These are phyloP conservation scores for Sphecodes monilicornis DNA, from an alignment of 2,888 invertebrate species.

Conservation along the genomic window DNA sequence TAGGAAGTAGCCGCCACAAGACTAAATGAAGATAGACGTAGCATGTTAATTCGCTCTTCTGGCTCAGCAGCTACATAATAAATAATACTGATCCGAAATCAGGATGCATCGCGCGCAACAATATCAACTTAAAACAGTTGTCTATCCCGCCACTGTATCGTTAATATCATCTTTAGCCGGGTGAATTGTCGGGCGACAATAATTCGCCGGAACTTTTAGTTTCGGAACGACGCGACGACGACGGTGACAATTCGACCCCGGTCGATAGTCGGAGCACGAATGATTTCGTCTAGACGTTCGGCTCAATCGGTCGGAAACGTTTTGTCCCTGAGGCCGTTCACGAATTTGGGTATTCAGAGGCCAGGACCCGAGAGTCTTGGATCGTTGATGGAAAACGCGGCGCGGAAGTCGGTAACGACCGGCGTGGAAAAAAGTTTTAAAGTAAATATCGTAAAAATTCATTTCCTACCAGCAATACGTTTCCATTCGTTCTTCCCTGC, in stretches of 20 bases:
- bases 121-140: background rate
- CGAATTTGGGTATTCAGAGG: constrained; percentile 54
- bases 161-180: background rate
- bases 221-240: constrained; percentile 8
- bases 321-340: constrained; percentile 60
- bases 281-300: constrained; percentile 61
- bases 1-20: no score
- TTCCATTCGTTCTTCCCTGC: constrained; percentile 64
- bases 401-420: constrained; percentile 72
- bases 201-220: constrained; percentile 15
- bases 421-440: constrained; percentile 71
- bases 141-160: background rate
- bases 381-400: constrained; percentile 61
- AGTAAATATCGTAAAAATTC: constrained; percentile 78
- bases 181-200: background rate
- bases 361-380: constrained; percentile 47
- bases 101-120: background rate
- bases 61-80: background rate
- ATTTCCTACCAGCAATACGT: constrained; percentile 74
- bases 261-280: constrained; percentile 49
- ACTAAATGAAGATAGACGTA: no score
- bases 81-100: background rate
- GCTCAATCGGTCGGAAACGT: constrained; percentile 68
- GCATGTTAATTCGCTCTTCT: no score
- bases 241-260: constrained; percentile 4